Conservation (phyloP, 2,888 invertebrate genomes). For the Autographa gamma region DNA sequence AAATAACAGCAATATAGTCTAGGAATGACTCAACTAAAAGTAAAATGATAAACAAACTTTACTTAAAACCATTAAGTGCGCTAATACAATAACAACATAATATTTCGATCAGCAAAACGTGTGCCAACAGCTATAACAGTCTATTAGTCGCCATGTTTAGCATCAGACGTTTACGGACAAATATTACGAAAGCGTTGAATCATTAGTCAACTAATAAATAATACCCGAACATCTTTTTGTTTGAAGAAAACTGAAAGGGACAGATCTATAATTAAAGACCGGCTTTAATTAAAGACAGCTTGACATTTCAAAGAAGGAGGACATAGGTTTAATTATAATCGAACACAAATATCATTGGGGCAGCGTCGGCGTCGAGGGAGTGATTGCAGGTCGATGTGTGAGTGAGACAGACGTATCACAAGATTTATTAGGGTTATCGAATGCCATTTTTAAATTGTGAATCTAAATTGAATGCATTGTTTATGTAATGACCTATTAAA, state of each 20-base stretch:
- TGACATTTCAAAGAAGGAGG: conserved; percentile 89
- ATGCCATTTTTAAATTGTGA: conserved; percentile 19
- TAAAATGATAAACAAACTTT: not conserved
- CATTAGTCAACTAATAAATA: conserved; percentile 51
- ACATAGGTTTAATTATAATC: conserved; percentile 77
- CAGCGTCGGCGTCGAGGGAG: conserved; percentile 76
- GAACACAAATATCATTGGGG: conserved; percentile 89
- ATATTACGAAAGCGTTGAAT: conserved; percentile 48
- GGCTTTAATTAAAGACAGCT: conserved; percentile 86
- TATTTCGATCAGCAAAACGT: conserved; percentile 5
- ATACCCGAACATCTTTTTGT: conserved; percentile 60
- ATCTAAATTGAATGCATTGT: not conserved
- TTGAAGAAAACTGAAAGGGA: conserved; percentile 71
- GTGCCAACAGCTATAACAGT: not conserved
- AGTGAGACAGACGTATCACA: conserved; percentile 56
- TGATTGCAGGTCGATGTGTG: conserved; percentile 76
- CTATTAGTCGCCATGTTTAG: not conserved
- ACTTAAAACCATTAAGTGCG: not conserved
- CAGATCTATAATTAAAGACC: conserved; percentile 78
- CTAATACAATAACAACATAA: not conserved
- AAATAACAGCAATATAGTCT: not conserved
- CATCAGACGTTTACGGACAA: conserved; percentile 38
- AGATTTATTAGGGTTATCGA: conserved; percentile 46
- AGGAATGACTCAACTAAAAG: not conserved
- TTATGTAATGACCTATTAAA: not conserved